Conservation (phyloP, 2,113 vertebrate species). For the Oenanthe oenanthe region DNA sequence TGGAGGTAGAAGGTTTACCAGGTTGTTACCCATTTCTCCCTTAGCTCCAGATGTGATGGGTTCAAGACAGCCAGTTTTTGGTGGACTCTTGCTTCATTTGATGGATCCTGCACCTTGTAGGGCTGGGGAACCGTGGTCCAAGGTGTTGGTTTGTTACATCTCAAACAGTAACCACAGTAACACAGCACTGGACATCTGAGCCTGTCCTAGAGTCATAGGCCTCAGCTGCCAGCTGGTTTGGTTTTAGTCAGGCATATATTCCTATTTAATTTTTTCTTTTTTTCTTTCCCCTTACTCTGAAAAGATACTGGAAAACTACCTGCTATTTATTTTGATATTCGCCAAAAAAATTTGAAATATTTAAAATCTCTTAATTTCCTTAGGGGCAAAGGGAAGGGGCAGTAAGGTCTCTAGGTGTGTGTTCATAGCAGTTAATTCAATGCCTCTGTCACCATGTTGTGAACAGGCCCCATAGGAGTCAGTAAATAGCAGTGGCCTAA, state of each 20-base stretch:
- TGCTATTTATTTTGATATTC: background rate
- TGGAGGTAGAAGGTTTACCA: background rate
- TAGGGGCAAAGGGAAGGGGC: too few species aligned
- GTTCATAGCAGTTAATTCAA: background rate
- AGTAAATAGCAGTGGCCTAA: background rate
- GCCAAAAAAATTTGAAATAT: background rate
- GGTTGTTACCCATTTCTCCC: background rate
- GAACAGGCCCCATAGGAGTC: background rate
- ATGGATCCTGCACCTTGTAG: background rate
- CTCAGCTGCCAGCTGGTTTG: background rate
- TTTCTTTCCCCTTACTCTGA: background rate
- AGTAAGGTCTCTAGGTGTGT: fast-evolving
- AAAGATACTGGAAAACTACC: background rate
- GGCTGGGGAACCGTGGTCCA: fast-evolving
- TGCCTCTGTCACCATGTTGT: background rate
- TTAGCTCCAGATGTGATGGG: background rate
- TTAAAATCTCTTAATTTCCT: fast-evolving
- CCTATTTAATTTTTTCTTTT: background rate
- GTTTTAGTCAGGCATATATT: background rate
- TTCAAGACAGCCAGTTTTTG: background rate
- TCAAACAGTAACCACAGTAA: background rate
- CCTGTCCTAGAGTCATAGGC: background rate
- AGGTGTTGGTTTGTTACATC: background rate
- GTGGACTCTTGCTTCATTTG: background rate
- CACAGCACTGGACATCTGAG: background rate